phyloP scores from a whole-genome alignment of 1,140 invertebrate genomes.

The Sitodiplosis mosellana region DNA sequence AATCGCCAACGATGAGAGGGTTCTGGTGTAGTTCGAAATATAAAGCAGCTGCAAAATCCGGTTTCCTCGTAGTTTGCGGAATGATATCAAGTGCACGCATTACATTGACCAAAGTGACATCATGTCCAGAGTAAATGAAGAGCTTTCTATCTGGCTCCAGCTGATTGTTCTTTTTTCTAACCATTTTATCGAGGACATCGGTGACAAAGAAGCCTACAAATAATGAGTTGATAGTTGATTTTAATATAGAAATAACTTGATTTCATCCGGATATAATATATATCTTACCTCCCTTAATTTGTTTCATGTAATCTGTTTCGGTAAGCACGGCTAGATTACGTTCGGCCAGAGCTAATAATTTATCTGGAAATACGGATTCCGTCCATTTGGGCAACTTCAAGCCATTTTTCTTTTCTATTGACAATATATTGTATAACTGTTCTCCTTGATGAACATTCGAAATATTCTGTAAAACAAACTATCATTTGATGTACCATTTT shows the following conservation, averaged over 20 bases:
- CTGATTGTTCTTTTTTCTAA: conserved; percentile 18
- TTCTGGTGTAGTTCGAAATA: conserved; percentile 42
- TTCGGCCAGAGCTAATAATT: conserved; percentile 44
- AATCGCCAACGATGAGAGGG: conserved; percentile 20
- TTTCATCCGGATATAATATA: conserved; percentile 6
- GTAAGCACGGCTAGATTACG: conserved; percentile 49
- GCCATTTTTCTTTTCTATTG: conserved; percentile 45
- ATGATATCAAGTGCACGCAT: conserved; percentile 45
- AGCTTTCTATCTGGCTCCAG: conserved; percentile 27
- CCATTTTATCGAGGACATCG: conserved; percentile 26
- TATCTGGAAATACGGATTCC: conserved; percentile 42
- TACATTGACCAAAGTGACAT: conserved; percentile 49
- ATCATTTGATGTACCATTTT: background rate
- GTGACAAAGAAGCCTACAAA: conserved; percentile 29
- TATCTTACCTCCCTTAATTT: conserved; percentile 46
- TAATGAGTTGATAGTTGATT: conserved; percentile 6
- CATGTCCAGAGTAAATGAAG: conserved; percentile 50
- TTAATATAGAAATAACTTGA: too few relatives aligned
- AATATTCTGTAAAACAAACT: conserved; percentile 35
- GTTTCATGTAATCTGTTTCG: conserved; percentile 46
- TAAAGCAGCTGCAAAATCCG: conserved; percentile 47
- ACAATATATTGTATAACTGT: conserved; percentile 50
- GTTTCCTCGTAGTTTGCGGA: conserved; percentile 35
- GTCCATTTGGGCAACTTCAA: conserved; percentile 53
- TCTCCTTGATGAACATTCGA: conserved; percentile 46